Percentiles rank a stretch among this genome's conserved stretches.
Evolutionary conservation across 2,888 invertebrate genomes (phyloP).

Genomic region (Tetrapedia diversipes): DNA sequence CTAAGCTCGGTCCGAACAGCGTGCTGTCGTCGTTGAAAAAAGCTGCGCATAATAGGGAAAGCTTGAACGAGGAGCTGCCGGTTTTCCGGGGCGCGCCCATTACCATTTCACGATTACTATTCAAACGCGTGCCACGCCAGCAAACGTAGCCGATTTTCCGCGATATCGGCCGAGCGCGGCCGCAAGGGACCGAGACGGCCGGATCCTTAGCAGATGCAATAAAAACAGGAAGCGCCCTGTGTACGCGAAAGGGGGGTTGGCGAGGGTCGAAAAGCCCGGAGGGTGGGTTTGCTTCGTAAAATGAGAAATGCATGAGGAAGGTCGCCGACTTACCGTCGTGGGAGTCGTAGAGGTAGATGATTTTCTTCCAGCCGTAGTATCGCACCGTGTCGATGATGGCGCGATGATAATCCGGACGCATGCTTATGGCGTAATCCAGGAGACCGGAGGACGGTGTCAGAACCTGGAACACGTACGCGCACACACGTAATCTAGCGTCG

Average conservation of each 20-base stretch:
- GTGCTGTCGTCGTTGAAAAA: neutral
- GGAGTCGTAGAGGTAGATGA: conserved; percentile 95
- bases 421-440: conserved; percentile 94
- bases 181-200: conserved; percentile 65
- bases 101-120: conserved; percentile 30
- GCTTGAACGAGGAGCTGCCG: neutral
- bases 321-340: conserved; percentile 90
- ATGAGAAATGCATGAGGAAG: conserved; percentile 77
- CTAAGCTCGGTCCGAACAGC: too few relatives aligned
- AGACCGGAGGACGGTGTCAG: conserved; percentile 94
- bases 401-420: conserved; percentile 97
- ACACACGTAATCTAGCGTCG: conserved; percentile 8
- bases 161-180: conserved; percentile 65
- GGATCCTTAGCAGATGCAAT: conserved; percentile 55
- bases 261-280: conserved; percentile 36
- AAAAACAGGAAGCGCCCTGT: conserved; percentile 53
- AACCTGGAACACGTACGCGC: conserved; percentile 84
- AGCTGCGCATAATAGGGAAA: neutral
- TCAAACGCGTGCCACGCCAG: neutral
- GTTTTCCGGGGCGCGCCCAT: neutral
- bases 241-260: conserved; percentile 11
- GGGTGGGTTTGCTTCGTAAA: conserved; percentile 67
- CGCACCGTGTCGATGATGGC: conserved; percentile 97
- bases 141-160: conserved; percentile 42
- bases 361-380: conserved; percentile 94